phyloP scores from a whole-genome alignment of 1,140 invertebrate genomes.

The Apis mellifera region DNA sequence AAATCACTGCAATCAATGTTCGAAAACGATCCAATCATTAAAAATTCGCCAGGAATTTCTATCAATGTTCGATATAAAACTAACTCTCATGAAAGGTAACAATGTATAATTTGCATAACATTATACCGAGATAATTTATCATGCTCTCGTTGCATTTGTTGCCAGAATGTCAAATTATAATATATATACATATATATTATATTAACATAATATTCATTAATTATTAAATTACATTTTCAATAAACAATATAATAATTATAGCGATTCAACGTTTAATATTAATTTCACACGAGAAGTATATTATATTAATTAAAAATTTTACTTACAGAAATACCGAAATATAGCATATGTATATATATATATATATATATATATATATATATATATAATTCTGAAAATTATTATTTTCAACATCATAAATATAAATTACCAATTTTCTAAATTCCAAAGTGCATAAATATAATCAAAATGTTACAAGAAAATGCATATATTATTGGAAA shows the following conservation, averaged over 20 bases:
- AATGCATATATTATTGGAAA: no score
- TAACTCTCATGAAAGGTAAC: background rate
- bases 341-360: no score
- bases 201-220: background rate
- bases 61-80: background rate
- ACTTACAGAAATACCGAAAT: no score
- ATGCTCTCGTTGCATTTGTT: background rate
- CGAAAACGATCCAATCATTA: background rate
- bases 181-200: background rate
- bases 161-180: background rate
- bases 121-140: background rate
- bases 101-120: background rate
- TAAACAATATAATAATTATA: background rate
- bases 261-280: background rate
- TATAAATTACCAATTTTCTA: no score
- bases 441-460: no score
- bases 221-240: no score
- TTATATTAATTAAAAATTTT: no score
- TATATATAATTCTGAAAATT: no score
- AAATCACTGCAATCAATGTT: background rate
- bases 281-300: no score
- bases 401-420: no score
- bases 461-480: no score
- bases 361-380: no score
- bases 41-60: background rate